Evolutionary conservation across 2,888 invertebrate species (phyloP).

Genomic region (Eristalis tenax): DNA sequence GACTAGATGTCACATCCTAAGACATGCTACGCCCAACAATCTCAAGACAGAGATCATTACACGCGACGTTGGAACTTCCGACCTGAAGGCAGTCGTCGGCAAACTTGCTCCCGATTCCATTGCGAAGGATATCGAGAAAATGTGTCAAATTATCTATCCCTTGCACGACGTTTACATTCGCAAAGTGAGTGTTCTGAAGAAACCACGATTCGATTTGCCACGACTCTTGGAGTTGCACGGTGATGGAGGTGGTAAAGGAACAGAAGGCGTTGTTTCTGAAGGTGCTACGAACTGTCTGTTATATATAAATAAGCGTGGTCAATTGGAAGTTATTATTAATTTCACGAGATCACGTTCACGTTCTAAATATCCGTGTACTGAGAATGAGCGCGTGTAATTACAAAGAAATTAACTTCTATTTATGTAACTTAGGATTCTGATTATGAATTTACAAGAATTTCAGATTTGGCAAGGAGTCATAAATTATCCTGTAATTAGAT

Average conservation of each 20-base stretch:
- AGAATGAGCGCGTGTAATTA: too few relatives aligned
- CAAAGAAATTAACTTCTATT: too few relatives aligned
- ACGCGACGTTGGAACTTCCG: slow-evolving; percentile 93
- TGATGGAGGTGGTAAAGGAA: slow-evolving; percentile 88
- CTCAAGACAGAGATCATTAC: slow-evolving; percentile 97
- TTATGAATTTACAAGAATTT: too few relatives aligned
- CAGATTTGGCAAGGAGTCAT: too few relatives aligned
- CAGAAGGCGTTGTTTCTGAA: slow-evolving; percentile 88
- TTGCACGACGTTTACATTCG: slow-evolving; percentile 99
- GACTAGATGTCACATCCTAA: slow-evolving; percentile 96
- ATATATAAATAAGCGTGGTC: too few relatives aligned
- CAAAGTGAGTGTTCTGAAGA: slow-evolving; percentile 99
- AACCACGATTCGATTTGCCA: slow-evolving; percentile 97
- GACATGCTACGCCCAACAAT: slow-evolving; percentile 99
- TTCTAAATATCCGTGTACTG: too few relatives aligned
- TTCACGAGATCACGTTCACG: too few relatives aligned
- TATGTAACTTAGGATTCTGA: too few relatives aligned
- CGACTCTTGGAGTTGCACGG: slow-evolving; percentile 98
- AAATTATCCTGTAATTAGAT: too few relatives aligned
- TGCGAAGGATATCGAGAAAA: slow-evolving; percentile 99
- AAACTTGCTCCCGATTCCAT: slow-evolving; percentile 99
- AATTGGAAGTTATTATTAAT: too few relatives aligned
- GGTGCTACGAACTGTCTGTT: too few relatives aligned
- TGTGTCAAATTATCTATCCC: slow-evolving; percentile 98
- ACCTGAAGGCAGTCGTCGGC: slow-evolving; percentile 97